Evolutionary conservation across 2,888 invertebrate genomes (phyloP).

Genomic region (Polydrusus tereticollis): DNA sequence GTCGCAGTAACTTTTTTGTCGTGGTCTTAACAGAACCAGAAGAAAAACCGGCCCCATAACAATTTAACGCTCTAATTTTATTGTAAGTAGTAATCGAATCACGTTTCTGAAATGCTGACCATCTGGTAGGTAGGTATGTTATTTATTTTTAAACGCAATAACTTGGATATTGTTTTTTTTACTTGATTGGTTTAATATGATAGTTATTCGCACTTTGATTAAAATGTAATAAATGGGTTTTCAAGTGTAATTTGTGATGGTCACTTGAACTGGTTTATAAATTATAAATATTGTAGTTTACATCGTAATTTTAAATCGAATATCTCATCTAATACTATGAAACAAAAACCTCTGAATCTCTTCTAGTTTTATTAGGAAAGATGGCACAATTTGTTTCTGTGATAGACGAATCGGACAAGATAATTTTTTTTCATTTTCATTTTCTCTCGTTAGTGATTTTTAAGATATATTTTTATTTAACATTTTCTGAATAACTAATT

Average conservation of each 20-base stretch:
- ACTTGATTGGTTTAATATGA: constrained; percentile 26
- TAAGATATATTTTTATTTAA: too few relatives aligned
- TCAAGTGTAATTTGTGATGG: neutral
- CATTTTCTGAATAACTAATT: too few relatives aligned
- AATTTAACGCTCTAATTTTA: constrained; percentile 51
- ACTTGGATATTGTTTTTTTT: constrained; percentile 39
- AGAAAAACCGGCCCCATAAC: constrained; percentile 45
- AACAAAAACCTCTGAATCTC: too few relatives aligned
- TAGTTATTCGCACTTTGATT: constrained; percentile 16
- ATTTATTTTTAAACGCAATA: constrained; percentile 45
- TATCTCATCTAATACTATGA: too few relatives aligned
- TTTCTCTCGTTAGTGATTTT: too few relatives aligned
- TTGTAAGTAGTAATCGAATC: constrained; percentile 48
- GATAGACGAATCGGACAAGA: too few relatives aligned
- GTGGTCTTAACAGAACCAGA: constrained; percentile 22
- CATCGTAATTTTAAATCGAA: too few relatives aligned
- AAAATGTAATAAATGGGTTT: constrained; percentile 6
- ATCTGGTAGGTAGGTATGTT: constrained; percentile 42
- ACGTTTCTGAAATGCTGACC: constrained; percentile 43
- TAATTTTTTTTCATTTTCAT: too few relatives aligned
- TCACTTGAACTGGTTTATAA: neutral
- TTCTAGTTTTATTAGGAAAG: too few relatives aligned
- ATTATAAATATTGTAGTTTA: too few relatives aligned
- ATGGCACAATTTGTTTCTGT: too few relatives aligned
- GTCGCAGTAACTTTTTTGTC: constrained; percentile 39